These are phyloP conservation scores for Laticauda colubrina DNA, from an alignment of 2,113 vertebrate genomes.

Conservation along the genomic window DNA sequence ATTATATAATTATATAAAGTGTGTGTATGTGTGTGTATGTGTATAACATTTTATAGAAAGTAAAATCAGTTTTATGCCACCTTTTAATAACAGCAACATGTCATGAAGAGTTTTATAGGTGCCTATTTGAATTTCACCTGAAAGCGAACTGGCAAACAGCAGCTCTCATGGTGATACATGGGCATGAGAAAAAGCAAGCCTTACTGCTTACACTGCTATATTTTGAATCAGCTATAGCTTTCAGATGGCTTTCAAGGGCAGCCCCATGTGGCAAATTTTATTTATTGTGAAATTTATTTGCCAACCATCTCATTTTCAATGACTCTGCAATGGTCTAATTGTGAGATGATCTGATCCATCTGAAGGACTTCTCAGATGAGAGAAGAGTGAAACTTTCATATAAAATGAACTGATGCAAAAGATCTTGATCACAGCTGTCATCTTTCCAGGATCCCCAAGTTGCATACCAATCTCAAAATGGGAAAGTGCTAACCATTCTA, in stretches of 20 bases:
- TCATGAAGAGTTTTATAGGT: neutral
- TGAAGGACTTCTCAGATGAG: neutral
- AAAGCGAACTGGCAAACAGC: neutral
- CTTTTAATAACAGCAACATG: neutral
- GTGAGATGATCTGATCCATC: neutral
- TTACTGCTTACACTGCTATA: neutral
- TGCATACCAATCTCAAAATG: neutral
- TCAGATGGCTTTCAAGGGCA: neutral
- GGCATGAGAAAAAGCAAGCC: neutral
- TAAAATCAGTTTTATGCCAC: neutral
- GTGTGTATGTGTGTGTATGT: no score
- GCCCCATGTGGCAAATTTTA: neutral
- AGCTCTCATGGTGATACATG: neutral
- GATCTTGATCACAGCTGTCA: neutral
- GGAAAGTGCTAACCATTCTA: neutral
- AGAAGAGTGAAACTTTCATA: neutral
- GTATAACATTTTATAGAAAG: neutral
- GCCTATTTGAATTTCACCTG: neutral
- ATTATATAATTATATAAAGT: no score
- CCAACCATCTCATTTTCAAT: neutral
- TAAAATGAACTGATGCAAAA: neutral
- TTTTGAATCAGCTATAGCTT: neutral
- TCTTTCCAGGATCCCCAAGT: neutral
- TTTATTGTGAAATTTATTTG: neutral
- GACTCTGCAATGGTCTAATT: neutral